Evolutionary conservation across 2,797 vertebrate genomes (phyloP), one percentile per base, ranked within the genome.

Genomic region (Peromyscus eremicus): DNA sequence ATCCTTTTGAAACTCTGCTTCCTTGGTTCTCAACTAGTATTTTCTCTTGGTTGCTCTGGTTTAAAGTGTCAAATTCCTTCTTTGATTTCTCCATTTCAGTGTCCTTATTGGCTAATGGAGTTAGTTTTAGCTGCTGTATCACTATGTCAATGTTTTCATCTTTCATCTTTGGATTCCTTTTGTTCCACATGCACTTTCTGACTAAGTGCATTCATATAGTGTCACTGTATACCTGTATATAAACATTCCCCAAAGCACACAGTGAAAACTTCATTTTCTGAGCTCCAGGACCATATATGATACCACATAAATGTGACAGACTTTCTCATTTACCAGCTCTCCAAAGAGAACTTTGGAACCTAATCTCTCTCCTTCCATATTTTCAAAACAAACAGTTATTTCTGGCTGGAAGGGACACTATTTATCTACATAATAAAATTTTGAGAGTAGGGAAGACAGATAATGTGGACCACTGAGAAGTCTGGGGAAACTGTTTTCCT

Each of bases 41-140:
- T 90, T 23, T 79, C 37, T 94, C 29, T 37, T 94, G 29, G 21
- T 68, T 96, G 29, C 52, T 46, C 25, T 75, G 62, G 9, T 43
- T 92, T 94, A 95, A 94, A 86, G 57, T 79, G 43, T 95, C 34
- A 86, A 40, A 86, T 64, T 43, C n/a, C 27, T 81, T 68, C 14
- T 94, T 89, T 92, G 19, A 34, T 64, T 57, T 80, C 23, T 92
- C 40, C 4, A 55, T 80, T 87, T 79, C 37, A 85, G n/a, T 89
- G 52, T 76, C n/a, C 85, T 85, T 83, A 80, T 34, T 94, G 52
- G 7, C 32, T 80, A 68, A 57, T 32, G 66, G 52, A 37, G 23
- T 49, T 29, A 85, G 14, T 62, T 60, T 49, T 55, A 5, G 19
- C 55, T 91, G 34, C 70, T 43, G 9, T 32, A 83, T 37, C 73